Evolutionary conservation across 1,140 invertebrate genomes (phyloP).

Genomic region (Anastatus disparis): DNA sequence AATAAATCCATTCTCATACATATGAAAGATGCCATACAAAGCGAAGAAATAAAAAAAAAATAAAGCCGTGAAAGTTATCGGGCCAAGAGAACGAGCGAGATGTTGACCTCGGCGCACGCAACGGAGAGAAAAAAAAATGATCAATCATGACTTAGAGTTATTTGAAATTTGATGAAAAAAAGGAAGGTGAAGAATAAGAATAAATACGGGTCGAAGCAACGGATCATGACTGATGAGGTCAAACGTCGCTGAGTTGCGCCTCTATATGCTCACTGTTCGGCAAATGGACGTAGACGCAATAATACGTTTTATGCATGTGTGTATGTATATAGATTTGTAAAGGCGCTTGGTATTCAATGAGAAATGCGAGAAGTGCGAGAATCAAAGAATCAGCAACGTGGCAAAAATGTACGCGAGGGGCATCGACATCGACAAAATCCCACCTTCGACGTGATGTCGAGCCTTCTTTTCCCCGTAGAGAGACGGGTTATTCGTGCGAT

Average conservation of each 20-base stretch:
- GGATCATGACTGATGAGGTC: not conserved
- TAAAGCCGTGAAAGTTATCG: too few species aligned
- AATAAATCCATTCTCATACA: constrained; percentile 14
- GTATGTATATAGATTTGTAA: too few species aligned
- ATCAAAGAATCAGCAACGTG: too few species aligned
- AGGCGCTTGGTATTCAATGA: too few species aligned
- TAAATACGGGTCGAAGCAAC: not conserved
- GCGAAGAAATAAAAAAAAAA: not conserved
- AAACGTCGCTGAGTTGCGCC: not conserved
- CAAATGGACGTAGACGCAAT: not conserved
- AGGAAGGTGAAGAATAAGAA: not conserved
- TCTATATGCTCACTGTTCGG: not conserved
- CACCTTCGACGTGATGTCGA: not conserved
- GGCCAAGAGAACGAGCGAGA: not conserved
- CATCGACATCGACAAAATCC: not conserved
- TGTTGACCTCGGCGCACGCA: not conserved
- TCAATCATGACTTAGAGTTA: constrained; percentile 29
- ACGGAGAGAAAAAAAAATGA: constrained; percentile 24
- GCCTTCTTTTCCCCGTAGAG: not conserved
- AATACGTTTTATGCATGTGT: too few species aligned
- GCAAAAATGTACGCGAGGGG: not conserved
- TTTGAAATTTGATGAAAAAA: constrained; percentile 1
- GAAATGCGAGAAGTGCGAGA: too few species aligned
- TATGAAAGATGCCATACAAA: not conserved
- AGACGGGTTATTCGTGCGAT: not conserved